phyloP scores from a whole-genome alignment of 2,888 invertebrate genomes.

The Carcina quercana region DNA sequence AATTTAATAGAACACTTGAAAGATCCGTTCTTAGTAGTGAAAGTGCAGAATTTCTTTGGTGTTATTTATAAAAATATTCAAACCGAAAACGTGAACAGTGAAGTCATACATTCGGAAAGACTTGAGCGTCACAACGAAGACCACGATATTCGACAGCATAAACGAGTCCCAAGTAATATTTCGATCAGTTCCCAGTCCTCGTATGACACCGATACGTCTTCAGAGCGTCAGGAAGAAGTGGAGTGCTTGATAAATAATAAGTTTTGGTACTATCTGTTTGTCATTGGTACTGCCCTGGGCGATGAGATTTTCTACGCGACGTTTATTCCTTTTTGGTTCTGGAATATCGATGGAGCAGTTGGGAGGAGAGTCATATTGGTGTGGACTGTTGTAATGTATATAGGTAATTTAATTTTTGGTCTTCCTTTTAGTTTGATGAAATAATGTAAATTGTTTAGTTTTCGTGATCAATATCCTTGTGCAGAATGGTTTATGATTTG shows the following conservation, averaged over 20 bases:
- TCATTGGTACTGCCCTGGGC: conserved; percentile 89
- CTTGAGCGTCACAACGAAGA: conserved; percentile 34
- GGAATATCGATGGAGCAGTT: conserved; percentile 93
- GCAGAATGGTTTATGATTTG: no score
- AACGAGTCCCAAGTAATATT: conserved; percentile 53
- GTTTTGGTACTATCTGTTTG: conserved; percentile 90
- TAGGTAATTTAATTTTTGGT: conserved; percentile 72
- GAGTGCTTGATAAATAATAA: conserved; percentile 77
- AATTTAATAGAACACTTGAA: conserved; percentile 79
- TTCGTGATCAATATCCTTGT: no score
- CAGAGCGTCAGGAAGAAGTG: conserved; percentile 46
- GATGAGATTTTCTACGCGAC: conserved; percentile 93
- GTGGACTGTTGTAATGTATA: conserved; percentile 89
- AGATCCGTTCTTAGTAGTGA: conserved; percentile 83
- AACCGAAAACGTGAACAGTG: conserved; percentile 30
- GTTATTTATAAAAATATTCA: conserved; percentile 66
- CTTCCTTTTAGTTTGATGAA: no score
- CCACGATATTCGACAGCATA: conserved; percentile 43
- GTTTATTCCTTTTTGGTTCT: conserved; percentile 96
- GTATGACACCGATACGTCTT: conserved; percentile 51
- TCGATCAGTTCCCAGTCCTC: conserved; percentile 56
- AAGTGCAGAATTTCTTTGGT: conserved; percentile 87
- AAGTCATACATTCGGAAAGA: conserved; percentile 43
- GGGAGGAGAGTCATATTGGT: conserved; percentile 87
- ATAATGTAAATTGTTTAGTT: no score